Base-by-base conservation (phyloP, 2,888 invertebrate genomes). In the Mylabris sibirica region DNA sequence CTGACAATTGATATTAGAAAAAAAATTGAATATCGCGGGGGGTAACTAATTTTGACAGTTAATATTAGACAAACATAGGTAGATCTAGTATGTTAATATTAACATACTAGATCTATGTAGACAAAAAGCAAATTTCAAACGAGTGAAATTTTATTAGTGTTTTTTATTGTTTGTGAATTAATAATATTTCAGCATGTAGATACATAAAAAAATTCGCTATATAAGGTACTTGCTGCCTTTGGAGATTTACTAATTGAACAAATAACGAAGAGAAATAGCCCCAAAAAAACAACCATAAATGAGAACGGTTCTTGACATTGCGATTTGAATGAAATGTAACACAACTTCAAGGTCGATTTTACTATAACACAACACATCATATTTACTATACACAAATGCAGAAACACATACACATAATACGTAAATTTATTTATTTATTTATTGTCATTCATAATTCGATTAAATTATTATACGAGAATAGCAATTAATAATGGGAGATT, bases 301-400 rank as follows among this genome's bases (percentile, higher is more conserved):
- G 65, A 70, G 70, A 73, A 69, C 73, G 69, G 73, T 71, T 69
- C 71, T 72, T 74, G 74, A 74, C 73, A 73, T 71, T 69, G 71
- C 8, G 8, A 72, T 69, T 67, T 60, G 69, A 69, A 65, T 69
- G 71, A 72, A 72, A 69, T 69, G 71, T 72, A 72, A 72, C 71
- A 72, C 63, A 67, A 59, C 68, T 66, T 75, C 75, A 75, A 75
- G 75, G 75, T 73, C 75, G 64, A 65, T 71, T 75, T 75, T 75
- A 75, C 75, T 74, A 73, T 74, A 49, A 73, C 74, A 75, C 72
- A 49, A 71, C 73, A 72, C 73, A 75, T 73, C 75, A 75, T 73
- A 72, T 75, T 75, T 74, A 71, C 73, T 75, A n/a, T n/a, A 68
- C 68, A 49, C 20, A 49, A 9, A 49, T 20, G 20, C 49, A 49